Evolutionary conservation across 1,140 invertebrate species (phyloP), one percentile per base, ranked within the genome.

Genomic region (Penaeus vannamei): DNA sequence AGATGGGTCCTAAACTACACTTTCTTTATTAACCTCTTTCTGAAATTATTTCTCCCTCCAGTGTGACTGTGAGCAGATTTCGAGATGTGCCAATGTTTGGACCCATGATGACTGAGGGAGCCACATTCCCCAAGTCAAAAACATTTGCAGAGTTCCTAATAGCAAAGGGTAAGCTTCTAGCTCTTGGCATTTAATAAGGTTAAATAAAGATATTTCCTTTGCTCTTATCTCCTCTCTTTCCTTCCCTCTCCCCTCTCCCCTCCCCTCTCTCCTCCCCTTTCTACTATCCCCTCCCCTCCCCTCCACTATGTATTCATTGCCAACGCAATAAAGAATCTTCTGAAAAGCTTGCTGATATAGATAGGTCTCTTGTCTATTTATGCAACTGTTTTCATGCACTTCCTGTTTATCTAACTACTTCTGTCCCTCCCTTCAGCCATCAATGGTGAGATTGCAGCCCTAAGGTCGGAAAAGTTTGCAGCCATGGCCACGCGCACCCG

Each of bases 1-100:
- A 23, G 10, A 29, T 14, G 22, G 17, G 26, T 23, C 12, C 10
- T 61, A n/a, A 19, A 61, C 26, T 23, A 84, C 1, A 26, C 22
- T 20, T 20, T 14, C 19, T 83, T 17, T 26, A 19, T 5, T 19
- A 29, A 26, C 23, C 29, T 60, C 7, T 19, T 84, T 14, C 26
- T 61, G 22, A 61, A 82, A 22, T 90, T 36, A 66, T 82, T 69
- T 89, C 85, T 42, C 89, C 91, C 91, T 92, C 23, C 92, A 97
- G 96, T 92, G 96, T 99, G 91, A 96, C 98, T 60, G 97, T 99
- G 0, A 97, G 96, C 90, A 95, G 98, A 91, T 98, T 98, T 82
- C 98, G 98, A 94, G 97, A 99, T 94, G 98, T 99, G 76, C 97
- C 98, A 89, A 95, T 98, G 79, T 99, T 99, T 93, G 98, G 98